Evolutionary conservation across 2,797 vertebrate genomes (phyloP), one percentile per base, ranked within the genome.

Genomic region (Synanceia verrucosa): DNA sequence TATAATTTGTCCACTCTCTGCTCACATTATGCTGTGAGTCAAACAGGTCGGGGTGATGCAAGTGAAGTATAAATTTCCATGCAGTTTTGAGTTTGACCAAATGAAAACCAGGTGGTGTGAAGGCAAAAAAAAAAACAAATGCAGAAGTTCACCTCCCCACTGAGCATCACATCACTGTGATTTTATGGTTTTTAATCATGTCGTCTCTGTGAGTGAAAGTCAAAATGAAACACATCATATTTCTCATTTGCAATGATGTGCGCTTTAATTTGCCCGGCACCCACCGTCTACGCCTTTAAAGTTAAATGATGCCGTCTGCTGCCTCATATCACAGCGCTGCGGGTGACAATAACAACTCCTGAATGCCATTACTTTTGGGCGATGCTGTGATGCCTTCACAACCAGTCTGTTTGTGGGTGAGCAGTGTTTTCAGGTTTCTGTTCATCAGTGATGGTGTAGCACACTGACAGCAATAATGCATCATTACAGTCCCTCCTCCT

Each of bases 401-500:
- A 65, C 11, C 13, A 46, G 57, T 65, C 67, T 47, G 56, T 85
- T 79, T 79, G 47, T 21, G 37, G 9, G 18, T 53, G 68, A 70
- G 53, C 58, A 29, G 37, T 18, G 23, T 23, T 5, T 64, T 59
- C 39, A 43, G 56, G 51, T 23, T 48, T 71, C 3, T 48, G 39
- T 78, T 82, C 59, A 73, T 82, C 68, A 79, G 51, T 18, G 19
- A 26, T 65, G 62, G 36, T 70, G 73, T 53, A 65, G 58, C 79
- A 21, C 67, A 14, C 18, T 53, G 56, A 75, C 55, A 36, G 48
- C 21, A 46, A 34, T 21, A 46, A 34, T 21, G 39, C 18, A 13
- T 63, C 59, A 18, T 74, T 56, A 36, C 29, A 14, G 34, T 59
- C 19, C 65, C 64, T 63, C 69, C 52, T 70, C 69, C 76, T 55